Base-by-base conservation (phyloP, 2,113 vertebrate genomes). In the Ailuropoda melanoleuca region DNA sequence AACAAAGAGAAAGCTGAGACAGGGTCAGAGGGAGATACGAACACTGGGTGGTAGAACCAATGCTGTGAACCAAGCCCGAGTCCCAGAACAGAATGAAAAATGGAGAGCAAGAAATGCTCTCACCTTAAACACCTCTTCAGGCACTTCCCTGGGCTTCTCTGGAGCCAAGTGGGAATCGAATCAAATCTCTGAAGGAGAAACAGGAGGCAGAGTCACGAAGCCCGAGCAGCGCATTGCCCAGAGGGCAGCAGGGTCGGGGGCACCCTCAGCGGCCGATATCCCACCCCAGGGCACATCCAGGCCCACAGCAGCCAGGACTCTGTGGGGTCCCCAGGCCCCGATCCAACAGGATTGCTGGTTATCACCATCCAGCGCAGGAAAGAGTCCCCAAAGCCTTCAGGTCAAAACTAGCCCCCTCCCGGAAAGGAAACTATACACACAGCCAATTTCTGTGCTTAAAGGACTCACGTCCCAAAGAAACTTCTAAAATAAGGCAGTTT, bases 171-270 rank as follows among this genome's bases (percentile, higher is more conserved):
- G 14, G 58, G 56, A 31, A 34, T 50, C 43, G 19, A 23, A 60
- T 82, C 26, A 53, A 23, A 19, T 43, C 64, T 43, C 50, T 55
- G 21, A 86, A 60, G 48, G 3, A 62, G 48, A 87, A 24, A 43
- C 17, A 70, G 60, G n/a, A 58, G 2, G 12, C 21, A 3, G 55
- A 50, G 55, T 64, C 26, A 11, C 34, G 13, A 24, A 34, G 31
- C 21, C 37, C 6, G 50, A 19, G 37, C 29, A 15, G 8, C 8
- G 0, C 5, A 1, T 31, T 14, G 37, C 7, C 11, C 21, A 0
- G 1, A 1, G 3, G n/a, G 17, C 21, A 14, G 10, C 13, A 9
- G 1, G 43, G 46, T 19, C 50, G 21, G 4, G 46, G 77, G 21
- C 37, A 2, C 0, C 3, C 24, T 50, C 39, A 31, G 9, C 11